Evolutionary conservation across 2,797 vertebrate genomes (phyloP), one percentile per base, ranked within the genome.

Genomic region (Artibeus lituratus): DNA sequence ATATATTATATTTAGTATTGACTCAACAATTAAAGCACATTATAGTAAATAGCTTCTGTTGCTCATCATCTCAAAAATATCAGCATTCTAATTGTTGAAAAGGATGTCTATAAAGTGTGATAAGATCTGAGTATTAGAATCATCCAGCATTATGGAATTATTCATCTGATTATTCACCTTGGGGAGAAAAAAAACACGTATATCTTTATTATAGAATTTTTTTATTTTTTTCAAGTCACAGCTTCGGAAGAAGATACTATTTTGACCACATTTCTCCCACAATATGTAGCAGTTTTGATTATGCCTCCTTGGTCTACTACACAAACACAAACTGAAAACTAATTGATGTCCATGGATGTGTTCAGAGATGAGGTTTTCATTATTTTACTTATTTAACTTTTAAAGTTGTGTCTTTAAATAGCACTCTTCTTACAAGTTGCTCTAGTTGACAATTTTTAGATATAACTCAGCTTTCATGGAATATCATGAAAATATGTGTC

Each of bases 381-480:
- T 77, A 59, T 88, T 76, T 95, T 85, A 95, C n/a, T 72, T 67
- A 82, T n/a, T 74, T 92, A n/a, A 21, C 29, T 85, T 91, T 91
- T 88, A 35, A 96, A 85, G 69, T 91, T 57, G 26, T 57, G 7
- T 5, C 49, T 81, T 94, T 39, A 55, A 15, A 51, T 59, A 84
- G 44, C 29, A 90, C 21, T 69, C 5, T 44, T 35, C 3, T 77
- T 81, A 84, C 1, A 94, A 80, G 32, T 15, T 70, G 9, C 53
- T 37, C 14, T 49, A n/a, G 14, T 29, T 93, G 53, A 73, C 57
- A 67, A 53, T 3, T 87, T 85, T 95, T 83, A 78, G 47, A 15
- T 87, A 19, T n/a, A 59, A 35, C 1, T 72, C 15, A 94, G 15
- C 22, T 88, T 81, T 81, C 26, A 51, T 86, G 42, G 39, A 67